Conservation (phyloP, 2,888 invertebrate species). For the Melieria omissa region DNA sequence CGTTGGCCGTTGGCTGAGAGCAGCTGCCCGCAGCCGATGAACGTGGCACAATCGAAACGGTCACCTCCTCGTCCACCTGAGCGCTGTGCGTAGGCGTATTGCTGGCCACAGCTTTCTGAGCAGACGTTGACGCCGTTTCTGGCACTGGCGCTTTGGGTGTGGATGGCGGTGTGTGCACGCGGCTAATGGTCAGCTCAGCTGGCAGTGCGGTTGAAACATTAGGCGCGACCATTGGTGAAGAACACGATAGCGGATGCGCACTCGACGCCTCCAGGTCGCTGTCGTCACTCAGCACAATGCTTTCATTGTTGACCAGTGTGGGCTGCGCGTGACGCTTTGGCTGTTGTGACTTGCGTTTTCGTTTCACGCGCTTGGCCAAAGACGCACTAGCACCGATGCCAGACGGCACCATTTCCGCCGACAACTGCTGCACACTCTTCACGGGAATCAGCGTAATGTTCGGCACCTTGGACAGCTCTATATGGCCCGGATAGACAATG, state of each 20-base stretch:
- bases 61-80: conserved; percentile 59
- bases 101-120: conserved; percentile 28
- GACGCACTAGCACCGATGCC: conserved; percentile 42
- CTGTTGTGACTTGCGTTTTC: conserved; percentile 47
- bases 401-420: conserved; percentile 35
- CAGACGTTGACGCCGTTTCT: neutral
- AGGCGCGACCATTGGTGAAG: conserved; percentile 5
- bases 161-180: conserved; percentile 19
- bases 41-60: conserved; percentile 60
- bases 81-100: conserved; percentile 34
- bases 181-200: conserved; percentile 35
- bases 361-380: conserved; percentile 35
- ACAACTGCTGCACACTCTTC: conserved; percentile 17
- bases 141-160: conserved; percentile 3
- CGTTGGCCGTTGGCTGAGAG: conserved; percentile 38
- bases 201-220: neutral
- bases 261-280: conserved; percentile 39
- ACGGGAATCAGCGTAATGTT: conserved; percentile 49
- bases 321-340: conserved; percentile 48
- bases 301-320: conserved; percentile 45
- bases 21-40: conserved; percentile 54
- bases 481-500: conserved; percentile 30
- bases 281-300: conserved; percentile 59
- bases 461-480: conserved; percentile 49
- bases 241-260: too few species aligned